Conservation (phyloP, 2,888 invertebrate genomes). For the Tridacna gigas region DNA sequence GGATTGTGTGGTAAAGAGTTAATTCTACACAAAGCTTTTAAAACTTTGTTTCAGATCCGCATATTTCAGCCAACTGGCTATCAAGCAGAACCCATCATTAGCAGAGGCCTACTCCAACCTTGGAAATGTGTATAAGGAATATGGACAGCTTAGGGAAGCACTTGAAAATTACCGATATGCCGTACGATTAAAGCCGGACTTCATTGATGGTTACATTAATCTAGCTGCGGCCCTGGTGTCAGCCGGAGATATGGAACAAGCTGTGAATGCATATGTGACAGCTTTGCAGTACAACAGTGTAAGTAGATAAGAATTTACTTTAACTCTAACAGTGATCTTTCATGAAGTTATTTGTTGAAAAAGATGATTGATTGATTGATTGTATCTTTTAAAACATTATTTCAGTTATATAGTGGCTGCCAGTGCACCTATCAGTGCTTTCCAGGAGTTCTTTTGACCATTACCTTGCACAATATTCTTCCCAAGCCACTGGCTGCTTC, state of each 20-base stretch:
- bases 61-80: slow-evolving; percentile 94
- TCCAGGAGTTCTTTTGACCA: too few relatives aligned
- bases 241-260: slow-evolving; percentile 99
- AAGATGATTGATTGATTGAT: too few relatives aligned
- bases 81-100: slow-evolving; percentile 98
- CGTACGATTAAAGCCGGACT: slow-evolving; percentile 97
- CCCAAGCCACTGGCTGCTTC: too few relatives aligned
- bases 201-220: slow-evolving; percentile 93
- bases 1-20: too few relatives aligned
- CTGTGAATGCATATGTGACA: slow-evolving; percentile 99
- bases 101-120: slow-evolving; percentile 99
- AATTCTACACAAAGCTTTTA: not conserved
- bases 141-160: slow-evolving; percentile 97
- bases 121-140: slow-evolving; percentile 99
- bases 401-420: too few relatives aligned
- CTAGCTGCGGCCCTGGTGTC: slow-evolving; percentile 99
- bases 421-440: too few relatives aligned
- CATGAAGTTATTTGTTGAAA: too few relatives aligned
- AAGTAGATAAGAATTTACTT: slow-evolving; percentile 60
- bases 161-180: slow-evolving; percentile 97
- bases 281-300: slow-evolving; percentile 99
- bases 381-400: too few relatives aligned
- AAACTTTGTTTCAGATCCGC: slow-evolving; percentile 90
- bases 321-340: too few relatives aligned
- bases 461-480: too few relatives aligned